Conservation (phyloP, 2,113 vertebrate genomes). For the Hydropotes inermis region DNA sequence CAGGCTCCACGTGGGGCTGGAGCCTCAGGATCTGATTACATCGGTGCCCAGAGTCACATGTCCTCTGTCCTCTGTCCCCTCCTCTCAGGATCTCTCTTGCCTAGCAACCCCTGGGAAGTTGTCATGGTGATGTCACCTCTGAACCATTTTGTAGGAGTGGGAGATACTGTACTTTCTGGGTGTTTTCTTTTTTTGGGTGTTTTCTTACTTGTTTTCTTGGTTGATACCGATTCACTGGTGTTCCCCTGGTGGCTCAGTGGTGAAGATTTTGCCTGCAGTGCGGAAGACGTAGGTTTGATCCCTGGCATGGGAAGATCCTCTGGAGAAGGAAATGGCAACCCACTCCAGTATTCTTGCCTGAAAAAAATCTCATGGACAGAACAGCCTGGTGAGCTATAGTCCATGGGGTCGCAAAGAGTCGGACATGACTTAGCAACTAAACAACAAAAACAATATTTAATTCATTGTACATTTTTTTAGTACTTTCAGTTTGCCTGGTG, state of each 20-base stretch:
- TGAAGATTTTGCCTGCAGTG: neutral
- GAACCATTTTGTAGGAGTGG: neutral
- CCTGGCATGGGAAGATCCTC: neutral
- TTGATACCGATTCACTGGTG: neutral
- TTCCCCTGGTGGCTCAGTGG: neutral
- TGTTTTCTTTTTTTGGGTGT: neutral
- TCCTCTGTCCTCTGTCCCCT: neutral
- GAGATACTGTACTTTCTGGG: neutral
- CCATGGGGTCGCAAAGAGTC: neutral
- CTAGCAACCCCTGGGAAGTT: neutral
- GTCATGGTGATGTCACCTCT: neutral
- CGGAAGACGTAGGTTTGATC: neutral
- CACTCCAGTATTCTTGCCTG: neutral
- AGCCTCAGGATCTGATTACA: neutral
- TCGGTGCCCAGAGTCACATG: neutral
- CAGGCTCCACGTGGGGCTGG: rapidly evolving
- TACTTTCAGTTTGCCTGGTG: neutral
- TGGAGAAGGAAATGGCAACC: neutral
- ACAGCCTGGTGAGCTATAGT: neutral
- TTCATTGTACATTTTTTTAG: neutral
- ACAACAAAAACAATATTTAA: neutral
- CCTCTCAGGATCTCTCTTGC: neutral
- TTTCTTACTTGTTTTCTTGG: neutral
- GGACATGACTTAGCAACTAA: neutral
- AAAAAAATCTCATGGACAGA: neutral